phyloP scores from a whole-genome alignment of 2,888 invertebrate species.

The Stenichneumon culpator region DNA sequence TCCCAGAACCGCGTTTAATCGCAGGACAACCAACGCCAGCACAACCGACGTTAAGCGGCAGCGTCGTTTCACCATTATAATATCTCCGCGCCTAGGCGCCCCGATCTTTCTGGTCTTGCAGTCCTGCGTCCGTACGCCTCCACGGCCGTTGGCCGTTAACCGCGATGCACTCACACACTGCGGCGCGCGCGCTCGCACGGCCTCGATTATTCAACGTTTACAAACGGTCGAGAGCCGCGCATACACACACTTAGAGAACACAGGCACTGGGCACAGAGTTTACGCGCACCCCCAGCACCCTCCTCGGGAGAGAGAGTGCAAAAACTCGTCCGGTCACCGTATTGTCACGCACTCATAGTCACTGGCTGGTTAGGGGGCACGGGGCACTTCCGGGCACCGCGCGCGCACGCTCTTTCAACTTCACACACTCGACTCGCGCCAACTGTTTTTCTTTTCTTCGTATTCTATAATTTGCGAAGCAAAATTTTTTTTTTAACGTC shows the following conservation, averaged over 20 bases:
- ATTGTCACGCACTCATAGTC: constrained; percentile 82
- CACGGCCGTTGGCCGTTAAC: constrained; percentile 32
- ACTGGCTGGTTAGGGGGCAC: constrained; percentile 62
- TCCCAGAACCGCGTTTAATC: constrained; percentile 66
- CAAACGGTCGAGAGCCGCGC: background rate
- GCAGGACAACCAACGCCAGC: constrained; percentile 70
- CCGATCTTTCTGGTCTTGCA: constrained; percentile 17
- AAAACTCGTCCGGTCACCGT: constrained; percentile 61
- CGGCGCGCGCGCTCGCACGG: constrained; percentile 1
- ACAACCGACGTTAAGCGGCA: constrained; percentile 39
- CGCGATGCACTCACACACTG: constrained; percentile 23
- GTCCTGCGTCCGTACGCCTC: constrained; percentile 10
- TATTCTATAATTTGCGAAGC: background rate
- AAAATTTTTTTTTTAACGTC: background rate
- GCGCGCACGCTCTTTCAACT: constrained; percentile 41
- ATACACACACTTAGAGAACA: constrained; percentile 17
- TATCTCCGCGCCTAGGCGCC: constrained; percentile 18
- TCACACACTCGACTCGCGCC: constrained; percentile 4
- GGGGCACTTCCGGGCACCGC: constrained; percentile 48
- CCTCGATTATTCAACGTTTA: constrained; percentile 1
- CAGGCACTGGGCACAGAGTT: constrained; percentile 20
- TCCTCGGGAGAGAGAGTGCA: constrained; percentile 7
- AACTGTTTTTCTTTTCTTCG: background rate
- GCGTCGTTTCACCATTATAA: constrained; percentile 59
- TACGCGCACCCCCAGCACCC: constrained; percentile 7